Evolutionary conservation across 1,140 invertebrate genomes (phyloP).

Genomic region (Drosophila arawakana): DNA sequence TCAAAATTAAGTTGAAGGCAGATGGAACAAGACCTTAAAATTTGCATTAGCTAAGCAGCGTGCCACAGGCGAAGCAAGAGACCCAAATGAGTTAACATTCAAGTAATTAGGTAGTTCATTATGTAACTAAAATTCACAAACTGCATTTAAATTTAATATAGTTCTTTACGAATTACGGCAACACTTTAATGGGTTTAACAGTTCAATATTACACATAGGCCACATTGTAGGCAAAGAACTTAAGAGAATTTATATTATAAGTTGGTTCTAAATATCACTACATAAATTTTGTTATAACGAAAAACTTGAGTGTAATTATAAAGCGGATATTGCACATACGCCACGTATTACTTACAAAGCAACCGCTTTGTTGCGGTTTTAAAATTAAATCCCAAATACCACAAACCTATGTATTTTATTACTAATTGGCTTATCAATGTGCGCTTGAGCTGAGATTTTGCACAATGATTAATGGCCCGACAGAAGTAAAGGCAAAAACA

Average conservation of each 20-base stretch:
- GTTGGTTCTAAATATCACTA: no score
- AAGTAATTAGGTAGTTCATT: constrained; percentile 74
- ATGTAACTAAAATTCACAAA: constrained; percentile 12
- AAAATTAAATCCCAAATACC: constrained; percentile 45
- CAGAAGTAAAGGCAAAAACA: neutral
- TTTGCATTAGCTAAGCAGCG: constrained; percentile 48
- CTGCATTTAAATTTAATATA: neutral
- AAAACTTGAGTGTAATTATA: neutral
- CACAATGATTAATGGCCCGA: constrained; percentile 60
- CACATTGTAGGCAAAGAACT: no score
- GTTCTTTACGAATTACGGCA: neutral
- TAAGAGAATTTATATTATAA: no score
- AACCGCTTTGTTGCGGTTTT: constrained; percentile 59
- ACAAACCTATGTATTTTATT: constrained; percentile 45
- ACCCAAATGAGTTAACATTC: constrained; percentile 38
- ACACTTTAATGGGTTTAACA: no score
- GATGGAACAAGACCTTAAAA: constrained; percentile 42
- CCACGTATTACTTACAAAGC: constrained; percentile 24
- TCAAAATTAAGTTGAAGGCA: constrained; percentile 37
- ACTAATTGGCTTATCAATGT: constrained; percentile 67
- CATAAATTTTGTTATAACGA: neutral
- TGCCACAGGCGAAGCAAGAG: neutral
- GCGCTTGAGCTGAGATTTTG: constrained; percentile 51
- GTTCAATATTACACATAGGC: no score
- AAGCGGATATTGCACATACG: constrained; percentile 26